A percentile compares a stretch with the other conserved stretches of the same genome.
These are phyloP conservation scores for Falcaria lacertinaria DNA, from an alignment of 2,888 invertebrate species.

Conservation along the genomic window DNA sequence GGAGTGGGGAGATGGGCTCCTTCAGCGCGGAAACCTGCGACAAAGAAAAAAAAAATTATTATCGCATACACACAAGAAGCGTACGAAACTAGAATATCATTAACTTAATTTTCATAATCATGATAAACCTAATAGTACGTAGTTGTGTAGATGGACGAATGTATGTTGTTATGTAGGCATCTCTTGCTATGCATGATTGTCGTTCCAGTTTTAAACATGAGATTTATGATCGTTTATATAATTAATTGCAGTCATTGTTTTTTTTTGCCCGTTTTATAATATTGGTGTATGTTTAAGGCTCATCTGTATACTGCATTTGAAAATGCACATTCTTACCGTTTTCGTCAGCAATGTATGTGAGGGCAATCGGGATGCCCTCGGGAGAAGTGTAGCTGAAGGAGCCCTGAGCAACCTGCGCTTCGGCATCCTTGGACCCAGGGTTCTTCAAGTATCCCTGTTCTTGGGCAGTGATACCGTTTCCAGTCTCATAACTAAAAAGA, in stretches of 20 bases:
- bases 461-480: constrained; percentile 85
- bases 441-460: constrained; percentile 86
- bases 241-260: no score
- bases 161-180: no score
- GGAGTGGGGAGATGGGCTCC: constrained; percentile 82
- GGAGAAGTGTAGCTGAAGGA: constrained; percentile 85
- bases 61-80: not conserved
- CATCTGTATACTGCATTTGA: no score
- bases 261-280: no score
- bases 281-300: no score
- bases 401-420: constrained; percentile 84
- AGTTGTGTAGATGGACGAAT: no score
- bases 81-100: not conserved
- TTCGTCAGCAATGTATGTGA: constrained; percentile 86
- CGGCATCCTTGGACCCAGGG: constrained; percentile 81
- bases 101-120: not conserved
- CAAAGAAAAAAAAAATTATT: constrained; percentile 4
- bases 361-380: constrained; percentile 83
- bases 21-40: constrained; percentile 80
- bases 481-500: constrained; percentile 83
- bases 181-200: not conserved
- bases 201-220: not conserved
- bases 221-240: not conserved
- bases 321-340: constrained; percentile 80
- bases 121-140: no score